Conservation (phyloP, 1,140 invertebrate genomes). For the Drosophila pectinifera region DNA sequence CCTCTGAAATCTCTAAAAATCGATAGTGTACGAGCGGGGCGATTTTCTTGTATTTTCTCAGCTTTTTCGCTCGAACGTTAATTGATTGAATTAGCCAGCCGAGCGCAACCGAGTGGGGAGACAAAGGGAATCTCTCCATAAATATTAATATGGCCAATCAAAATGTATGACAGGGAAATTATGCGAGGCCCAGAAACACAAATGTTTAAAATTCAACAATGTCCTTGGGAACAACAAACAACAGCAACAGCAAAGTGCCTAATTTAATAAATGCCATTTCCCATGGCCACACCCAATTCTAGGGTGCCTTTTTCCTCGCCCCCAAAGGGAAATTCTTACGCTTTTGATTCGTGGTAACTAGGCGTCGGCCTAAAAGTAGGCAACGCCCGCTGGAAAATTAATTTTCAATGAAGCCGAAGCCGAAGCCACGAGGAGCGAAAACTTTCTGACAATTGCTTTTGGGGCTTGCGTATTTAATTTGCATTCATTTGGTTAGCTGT, state of each 20-base stretch:
- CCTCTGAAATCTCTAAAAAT: constrained; percentile 57
- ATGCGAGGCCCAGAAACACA: constrained; percentile 54
- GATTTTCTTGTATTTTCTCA: constrained; percentile 27
- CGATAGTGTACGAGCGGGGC: constrained; percentile 52
- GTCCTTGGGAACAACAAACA: constrained; percentile 19
- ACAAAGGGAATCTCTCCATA: constrained; percentile 57
- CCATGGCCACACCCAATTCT: constrained; percentile 4
- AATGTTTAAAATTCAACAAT: constrained; percentile 66
- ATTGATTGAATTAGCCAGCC: constrained; percentile 68
- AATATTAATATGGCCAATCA: constrained; percentile 73
- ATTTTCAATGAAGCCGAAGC: constrained; percentile 45
- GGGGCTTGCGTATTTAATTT: constrained; percentile 18
- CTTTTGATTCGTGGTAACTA: constrained; percentile 49
- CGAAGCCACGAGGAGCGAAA: neutral
- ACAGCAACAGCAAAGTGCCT: constrained; percentile 25
- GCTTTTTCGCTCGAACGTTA: constrained; percentile 40
- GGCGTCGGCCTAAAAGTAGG: constrained; percentile 58
- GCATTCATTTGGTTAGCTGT: constrained; percentile 32
- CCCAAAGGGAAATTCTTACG: neutral
- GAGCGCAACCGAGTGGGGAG: constrained; percentile 29
- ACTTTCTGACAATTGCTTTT: constrained; percentile 22
- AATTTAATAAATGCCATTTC: constrained; percentile 48
- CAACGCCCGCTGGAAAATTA: constrained; percentile 58
- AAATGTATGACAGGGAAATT: constrained; percentile 79
- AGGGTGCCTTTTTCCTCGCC: neutral